A percentile compares a stretch with the other conserved stretches of the same genome.
phyloP scores from a whole-genome alignment of 2,797 vertebrate genomes.

The Malacoraja senta region DNA sequence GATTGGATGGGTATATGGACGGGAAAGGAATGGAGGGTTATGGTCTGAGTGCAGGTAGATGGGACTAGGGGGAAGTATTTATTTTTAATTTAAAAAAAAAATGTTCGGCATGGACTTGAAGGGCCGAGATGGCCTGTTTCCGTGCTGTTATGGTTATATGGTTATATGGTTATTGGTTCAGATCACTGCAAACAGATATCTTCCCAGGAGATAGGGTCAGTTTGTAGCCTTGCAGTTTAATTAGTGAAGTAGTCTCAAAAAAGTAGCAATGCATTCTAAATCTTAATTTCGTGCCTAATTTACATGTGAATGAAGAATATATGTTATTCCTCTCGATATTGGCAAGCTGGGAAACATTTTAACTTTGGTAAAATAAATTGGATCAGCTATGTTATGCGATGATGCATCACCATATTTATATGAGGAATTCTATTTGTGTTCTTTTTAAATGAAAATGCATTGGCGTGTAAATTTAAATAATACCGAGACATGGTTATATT shows the following conservation, averaged over 20 bases:
- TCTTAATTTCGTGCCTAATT: constrained; percentile 26
- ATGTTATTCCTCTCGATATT: neutral
- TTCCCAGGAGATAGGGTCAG: neutral
- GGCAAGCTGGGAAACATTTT: neutral
- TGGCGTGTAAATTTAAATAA: neutral
- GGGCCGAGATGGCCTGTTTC: no score
- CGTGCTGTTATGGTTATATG: no score
- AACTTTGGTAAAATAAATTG: neutral
- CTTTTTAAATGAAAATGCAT: neutral
- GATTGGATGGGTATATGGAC: no score
- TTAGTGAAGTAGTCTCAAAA: neutral
- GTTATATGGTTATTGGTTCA: no score
- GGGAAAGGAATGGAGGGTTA: no score
- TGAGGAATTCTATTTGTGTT: neutral
- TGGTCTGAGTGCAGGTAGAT: no score
- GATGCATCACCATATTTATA: neutral
- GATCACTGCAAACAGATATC: neutral
- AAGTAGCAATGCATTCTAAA: neutral
- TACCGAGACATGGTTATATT: neutral
- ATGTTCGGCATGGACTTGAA: no score
- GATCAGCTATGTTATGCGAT: neutral
- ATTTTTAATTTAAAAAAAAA: no score
- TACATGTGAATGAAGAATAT: neutral
- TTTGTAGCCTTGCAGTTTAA: neutral
- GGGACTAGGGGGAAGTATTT: no score